phyloP scores from a whole-genome alignment of 2,797 vertebrate species.

The Alca torda region DNA sequence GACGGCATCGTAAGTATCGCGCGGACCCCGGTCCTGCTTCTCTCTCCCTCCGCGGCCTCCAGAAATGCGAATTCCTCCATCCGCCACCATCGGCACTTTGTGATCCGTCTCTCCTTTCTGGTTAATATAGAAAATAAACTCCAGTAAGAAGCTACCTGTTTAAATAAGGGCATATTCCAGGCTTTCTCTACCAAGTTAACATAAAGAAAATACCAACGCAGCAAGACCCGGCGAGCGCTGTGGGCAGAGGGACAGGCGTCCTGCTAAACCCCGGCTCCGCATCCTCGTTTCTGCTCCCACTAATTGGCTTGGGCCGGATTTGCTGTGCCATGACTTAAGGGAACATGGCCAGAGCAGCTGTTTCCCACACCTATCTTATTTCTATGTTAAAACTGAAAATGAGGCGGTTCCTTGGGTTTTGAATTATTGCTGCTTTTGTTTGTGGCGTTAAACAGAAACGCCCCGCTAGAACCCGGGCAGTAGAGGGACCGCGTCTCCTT shows the following conservation, averaged over 20 bases:
- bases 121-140: slow-evolving; percentile 21
- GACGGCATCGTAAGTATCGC: slow-evolving; percentile 88
- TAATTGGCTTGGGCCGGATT: slow-evolving; percentile 18
- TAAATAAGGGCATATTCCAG: rapidly evolving
- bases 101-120: background rate
- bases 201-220: rapidly evolving
- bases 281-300: background rate
- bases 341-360: background rate
- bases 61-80: background rate
- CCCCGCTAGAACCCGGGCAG: background rate
- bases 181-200: background rate
- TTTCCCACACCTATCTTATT: background rate
- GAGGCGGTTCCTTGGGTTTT: background rate
- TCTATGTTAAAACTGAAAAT: slow-evolving; percentile 52
- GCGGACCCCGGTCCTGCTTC: rapidly evolving
- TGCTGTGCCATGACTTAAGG: background rate
- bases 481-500: background rate
- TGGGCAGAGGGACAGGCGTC: background rate
- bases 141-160: background rate
- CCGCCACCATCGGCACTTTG: background rate
- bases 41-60: rapidly evolving
- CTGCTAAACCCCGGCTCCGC: background rate
- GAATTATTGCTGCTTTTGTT: slow-evolving; percentile 45
- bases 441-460: background rate
- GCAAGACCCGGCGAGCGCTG: rapidly evolving